These are phyloP conservation scores for Pteronura brasiliensis DNA, from an alignment of 2,113 vertebrate genomes.

Conservation along the genomic window DNA sequence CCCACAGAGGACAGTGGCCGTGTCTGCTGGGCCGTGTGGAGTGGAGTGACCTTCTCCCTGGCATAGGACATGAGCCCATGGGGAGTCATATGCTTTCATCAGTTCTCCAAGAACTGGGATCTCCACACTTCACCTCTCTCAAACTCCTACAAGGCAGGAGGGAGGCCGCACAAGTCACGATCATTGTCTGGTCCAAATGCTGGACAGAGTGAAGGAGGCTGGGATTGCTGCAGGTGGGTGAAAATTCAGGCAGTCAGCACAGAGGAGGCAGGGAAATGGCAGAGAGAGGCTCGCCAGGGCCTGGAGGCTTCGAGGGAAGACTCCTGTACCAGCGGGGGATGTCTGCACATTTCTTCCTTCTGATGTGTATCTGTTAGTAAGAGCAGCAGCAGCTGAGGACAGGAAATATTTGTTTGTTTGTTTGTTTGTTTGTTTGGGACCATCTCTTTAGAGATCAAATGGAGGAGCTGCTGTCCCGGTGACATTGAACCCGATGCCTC, in stretches of 20 bases:
- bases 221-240: not conserved
- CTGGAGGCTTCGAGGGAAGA: not conserved
- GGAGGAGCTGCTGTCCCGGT: not conserved
- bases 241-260: not conserved
- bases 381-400: not conserved
- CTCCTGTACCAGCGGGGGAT: not conserved
- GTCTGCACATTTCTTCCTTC: not conserved
- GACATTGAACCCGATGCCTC: not conserved
- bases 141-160: not conserved
- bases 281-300: not conserved
- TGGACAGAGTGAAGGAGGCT: not conserved
- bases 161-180: not conserved
- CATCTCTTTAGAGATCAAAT: not conserved
- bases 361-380: not conserved
- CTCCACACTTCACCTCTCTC: not conserved
- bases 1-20: not conserved
- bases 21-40: not conserved
- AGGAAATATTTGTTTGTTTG: not conserved
- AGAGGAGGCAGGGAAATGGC: not conserved
- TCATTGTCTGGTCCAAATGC: not conserved
- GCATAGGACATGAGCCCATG: not conserved
- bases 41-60: not conserved
- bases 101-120: not conserved
- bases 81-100: not conserved
- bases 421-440: not conserved